A percentile compares a stretch with the other conserved stretches of the same genome.
Evolutionary conservation across 2,888 invertebrate species (phyloP).

Genomic region (Beris morrisii): DNA sequence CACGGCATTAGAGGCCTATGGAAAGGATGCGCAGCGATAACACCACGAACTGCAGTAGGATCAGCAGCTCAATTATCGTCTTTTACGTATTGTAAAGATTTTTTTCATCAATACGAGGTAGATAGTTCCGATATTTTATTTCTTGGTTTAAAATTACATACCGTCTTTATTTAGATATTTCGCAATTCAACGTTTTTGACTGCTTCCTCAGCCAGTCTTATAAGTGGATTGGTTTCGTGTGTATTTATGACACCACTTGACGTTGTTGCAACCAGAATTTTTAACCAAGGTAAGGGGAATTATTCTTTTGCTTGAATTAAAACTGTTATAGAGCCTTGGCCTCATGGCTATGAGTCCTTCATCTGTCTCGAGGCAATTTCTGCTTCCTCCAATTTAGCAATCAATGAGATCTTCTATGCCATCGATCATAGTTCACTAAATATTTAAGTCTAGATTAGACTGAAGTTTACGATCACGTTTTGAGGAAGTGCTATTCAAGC

Average conservation of each 20-base stretch:
- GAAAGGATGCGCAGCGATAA: constrained; percentile 73
- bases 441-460: too few relatives aligned
- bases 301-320: too few relatives aligned
- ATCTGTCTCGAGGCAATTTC: too few relatives aligned
- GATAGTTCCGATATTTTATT: not conserved
- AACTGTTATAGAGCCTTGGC: too few relatives aligned
- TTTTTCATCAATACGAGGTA: constrained; percentile 49
- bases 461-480: too few relatives aligned
- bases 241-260: constrained; percentile 84
- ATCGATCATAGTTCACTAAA: too few relatives aligned
- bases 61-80: constrained; percentile 82
- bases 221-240: constrained; percentile 76
- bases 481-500: too few relatives aligned
- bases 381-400: too few relatives aligned
- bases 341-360: too few relatives aligned
- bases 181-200: constrained; percentile 59
- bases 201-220: constrained; percentile 69
- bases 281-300: constrained; percentile 93
- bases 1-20: constrained; percentile 70
- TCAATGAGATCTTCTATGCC: too few relatives aligned
- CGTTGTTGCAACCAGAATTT: constrained; percentile 81
- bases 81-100: constrained; percentile 68
- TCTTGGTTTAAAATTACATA: constrained; percentile 34
- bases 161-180: constrained; percentile 43
- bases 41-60: constrained; percentile 76